phyloP scores from a whole-genome alignment of 1,140 invertebrate genomes.

The Potamilus streckersoni region DNA sequence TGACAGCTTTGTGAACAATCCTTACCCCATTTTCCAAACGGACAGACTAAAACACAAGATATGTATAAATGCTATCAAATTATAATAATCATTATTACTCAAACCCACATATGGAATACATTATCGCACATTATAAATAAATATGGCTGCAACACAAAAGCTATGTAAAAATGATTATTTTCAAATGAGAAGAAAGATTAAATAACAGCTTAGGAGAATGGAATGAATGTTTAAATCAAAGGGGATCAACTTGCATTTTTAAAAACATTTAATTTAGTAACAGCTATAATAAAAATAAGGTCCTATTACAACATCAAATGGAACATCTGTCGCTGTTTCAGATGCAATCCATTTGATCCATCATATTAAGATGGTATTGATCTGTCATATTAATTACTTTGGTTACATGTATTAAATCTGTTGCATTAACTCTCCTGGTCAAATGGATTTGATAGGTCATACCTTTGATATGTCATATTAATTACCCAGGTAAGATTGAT shows the following conservation, averaged over 20 bases:
- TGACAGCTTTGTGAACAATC: slow-evolving; percentile 66
- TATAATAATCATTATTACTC: neutral
- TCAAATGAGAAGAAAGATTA: too few species aligned
- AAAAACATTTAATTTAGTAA: too few species aligned
- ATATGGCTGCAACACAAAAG: neutral
- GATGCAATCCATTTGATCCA: too few species aligned
- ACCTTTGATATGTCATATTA: neutral
- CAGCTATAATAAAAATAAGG: neutral
- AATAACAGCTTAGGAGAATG: too few species aligned
- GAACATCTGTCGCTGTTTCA: too few species aligned
- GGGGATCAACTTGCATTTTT: too few species aligned
- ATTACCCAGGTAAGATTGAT: neutral
- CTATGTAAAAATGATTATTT: neutral
- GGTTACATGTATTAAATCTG: neutral
- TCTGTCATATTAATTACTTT: neutral
- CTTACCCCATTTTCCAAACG: slow-evolving; percentile 61
- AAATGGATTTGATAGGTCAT: slow-evolving; percentile 3
- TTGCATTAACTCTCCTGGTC: neutral
- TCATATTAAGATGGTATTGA: neutral
- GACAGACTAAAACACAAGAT: slow-evolving; percentile 71
- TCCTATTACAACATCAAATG: neutral
- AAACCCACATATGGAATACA: neutral
- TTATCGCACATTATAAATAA: neutral
- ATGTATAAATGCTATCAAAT: neutral
- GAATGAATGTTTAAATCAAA: too few species aligned